These are phyloP conservation scores for Cyprinella venusta DNA, from an alignment of 2,797 vertebrate genomes.

Conservation along the genomic window DNA sequence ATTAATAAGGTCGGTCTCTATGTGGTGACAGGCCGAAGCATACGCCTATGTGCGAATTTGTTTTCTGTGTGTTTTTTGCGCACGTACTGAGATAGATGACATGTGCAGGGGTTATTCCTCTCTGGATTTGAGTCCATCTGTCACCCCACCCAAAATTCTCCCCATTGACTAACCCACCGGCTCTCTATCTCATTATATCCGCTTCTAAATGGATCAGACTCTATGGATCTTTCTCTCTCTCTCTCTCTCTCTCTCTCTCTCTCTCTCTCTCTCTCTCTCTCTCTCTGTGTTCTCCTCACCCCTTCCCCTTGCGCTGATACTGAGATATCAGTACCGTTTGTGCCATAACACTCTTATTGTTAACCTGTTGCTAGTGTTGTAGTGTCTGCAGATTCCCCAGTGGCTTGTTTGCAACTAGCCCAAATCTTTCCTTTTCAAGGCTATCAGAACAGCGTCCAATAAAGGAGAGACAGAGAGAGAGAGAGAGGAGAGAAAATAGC, in stretches of 20 bases:
- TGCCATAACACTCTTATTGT: slow-evolving; percentile 46
- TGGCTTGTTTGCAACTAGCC: slow-evolving; percentile 50
- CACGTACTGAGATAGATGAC: slow-evolving; percentile 67
- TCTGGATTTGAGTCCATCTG: slow-evolving; percentile 67
- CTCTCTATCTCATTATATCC: slow-evolving; percentile 27
- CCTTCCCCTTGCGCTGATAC: background rate
- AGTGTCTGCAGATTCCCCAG: slow-evolving; percentile 52
- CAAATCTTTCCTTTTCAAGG: slow-evolving; percentile 55
- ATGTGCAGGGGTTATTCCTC: slow-evolving; percentile 58
- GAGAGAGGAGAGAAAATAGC: slow-evolving; percentile 20
- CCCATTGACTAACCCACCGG: slow-evolving; percentile 11
- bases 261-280: background rate
- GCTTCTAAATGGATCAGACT: slow-evolving; percentile 10
- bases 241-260: background rate
- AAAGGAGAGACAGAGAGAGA: slow-evolving; percentile 54
- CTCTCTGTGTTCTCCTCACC: background rate
- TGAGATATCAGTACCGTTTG: slow-evolving; percentile 45
- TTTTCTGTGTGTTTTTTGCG: slow-evolving; percentile 71
- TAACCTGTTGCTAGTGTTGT: slow-evolving; percentile 49
- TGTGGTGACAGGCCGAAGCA: slow-evolving; percentile 81
- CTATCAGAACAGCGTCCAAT: slow-evolving; percentile 59
- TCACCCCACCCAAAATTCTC: slow-evolving; percentile 8
- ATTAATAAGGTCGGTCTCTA: slow-evolving; percentile 77
- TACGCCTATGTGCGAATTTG: slow-evolving; percentile 79
- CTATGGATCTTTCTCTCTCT: slow-evolving; percentile 5